Evolutionary conservation across 2,888 invertebrate genomes (phyloP), one percentile per base, ranked within the genome.

Genomic region (Balanococcus diminutus): DNA sequence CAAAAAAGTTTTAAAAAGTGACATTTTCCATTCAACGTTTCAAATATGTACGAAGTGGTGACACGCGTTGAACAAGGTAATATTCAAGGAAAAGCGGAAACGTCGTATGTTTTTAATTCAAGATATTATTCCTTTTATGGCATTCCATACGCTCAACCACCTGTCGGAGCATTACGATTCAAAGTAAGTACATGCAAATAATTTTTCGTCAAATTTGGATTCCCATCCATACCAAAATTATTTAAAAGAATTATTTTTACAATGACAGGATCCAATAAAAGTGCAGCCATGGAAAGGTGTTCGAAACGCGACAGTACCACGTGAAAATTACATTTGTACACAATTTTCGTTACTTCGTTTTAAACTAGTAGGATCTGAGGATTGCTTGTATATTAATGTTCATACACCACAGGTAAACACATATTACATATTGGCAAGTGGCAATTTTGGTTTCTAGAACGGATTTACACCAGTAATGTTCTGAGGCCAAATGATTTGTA

Each of bases 321-420:
- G 32, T 31, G 19, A 28, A 11, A 6, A 19, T 16, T 56, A n/a
- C 56, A 9, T 51, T 2, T 46, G 42, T 8, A 28, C 25, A 9
- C 22, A 82, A 51, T 51, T 51, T 67, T 11, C 61, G 28, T 28
- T 28, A 9, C 9, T 67, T 28, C 19, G 8, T 2, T 5, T 19
- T 2, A 46, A 28, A 46, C 8, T 82, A 0, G 39, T 82, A 25
- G 82, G 82, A 14, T 95, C 94, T 90, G 98, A 98, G 92, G 98
- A 98, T 91, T 98, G 98, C 90, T 93, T 98, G 86, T 98, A 97
- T 90, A 93, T 98, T 88, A 98, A 97, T 91, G 19, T 51, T 19
- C 19, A 19, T 51, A 51, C 51, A 5, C 51, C 19, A 8, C 51
- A 51, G 51, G 51, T 51, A 51, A 5, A 19, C 19, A 11, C 8